Evolutionary conservation across 2,888 invertebrate genomes (phyloP).

Genomic region (Platycheirus albimanus): DNA sequence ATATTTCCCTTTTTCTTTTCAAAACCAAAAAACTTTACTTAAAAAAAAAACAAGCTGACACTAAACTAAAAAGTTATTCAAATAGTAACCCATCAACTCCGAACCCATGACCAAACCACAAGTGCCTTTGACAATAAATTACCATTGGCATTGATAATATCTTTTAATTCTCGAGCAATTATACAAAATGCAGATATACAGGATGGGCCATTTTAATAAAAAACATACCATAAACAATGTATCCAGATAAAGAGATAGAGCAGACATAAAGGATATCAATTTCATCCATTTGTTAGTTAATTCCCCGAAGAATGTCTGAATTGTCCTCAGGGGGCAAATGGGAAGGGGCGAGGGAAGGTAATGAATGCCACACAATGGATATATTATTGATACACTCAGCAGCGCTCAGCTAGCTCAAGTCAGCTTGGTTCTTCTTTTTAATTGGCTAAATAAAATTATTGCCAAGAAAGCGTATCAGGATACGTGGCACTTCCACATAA

Average conservation of each 20-base stretch:
- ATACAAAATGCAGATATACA: conserved; percentile 37
- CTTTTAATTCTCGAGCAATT: conserved; percentile 52
- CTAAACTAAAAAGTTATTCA: too few relatives aligned
- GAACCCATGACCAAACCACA: conserved; percentile 26
- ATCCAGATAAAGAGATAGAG: conserved; percentile 2
- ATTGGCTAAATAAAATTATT: conserved; percentile 82
- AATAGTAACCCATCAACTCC: too few relatives aligned
- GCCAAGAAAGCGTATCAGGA: conserved; percentile 78
- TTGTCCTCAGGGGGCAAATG: conserved; percentile 29
- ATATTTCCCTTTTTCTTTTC: too few relatives aligned
- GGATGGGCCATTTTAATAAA: neutral
- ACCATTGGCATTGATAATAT: conserved; percentile 39
- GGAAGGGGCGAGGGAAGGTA: too few relatives aligned
- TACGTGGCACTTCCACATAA: conserved; percentile 73
- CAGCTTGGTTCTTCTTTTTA: conserved; percentile 75
- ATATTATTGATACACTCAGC: conserved; percentile 61
- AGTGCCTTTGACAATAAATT: conserved; percentile 54
- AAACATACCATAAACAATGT: neutral
- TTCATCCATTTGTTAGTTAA: conserved; percentile 71
- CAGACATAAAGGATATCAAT: conserved; percentile 67
- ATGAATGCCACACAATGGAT: conserved; percentile 48
- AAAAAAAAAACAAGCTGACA: too few relatives aligned
- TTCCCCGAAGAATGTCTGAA: conserved; percentile 70
- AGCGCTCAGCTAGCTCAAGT: conserved; percentile 13
- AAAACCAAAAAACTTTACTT: too few relatives aligned